These are phyloP conservation scores for Ageneiosus marmoratus DNA, from an alignment of 2,113 vertebrate species.

Conservation along the genomic window DNA sequence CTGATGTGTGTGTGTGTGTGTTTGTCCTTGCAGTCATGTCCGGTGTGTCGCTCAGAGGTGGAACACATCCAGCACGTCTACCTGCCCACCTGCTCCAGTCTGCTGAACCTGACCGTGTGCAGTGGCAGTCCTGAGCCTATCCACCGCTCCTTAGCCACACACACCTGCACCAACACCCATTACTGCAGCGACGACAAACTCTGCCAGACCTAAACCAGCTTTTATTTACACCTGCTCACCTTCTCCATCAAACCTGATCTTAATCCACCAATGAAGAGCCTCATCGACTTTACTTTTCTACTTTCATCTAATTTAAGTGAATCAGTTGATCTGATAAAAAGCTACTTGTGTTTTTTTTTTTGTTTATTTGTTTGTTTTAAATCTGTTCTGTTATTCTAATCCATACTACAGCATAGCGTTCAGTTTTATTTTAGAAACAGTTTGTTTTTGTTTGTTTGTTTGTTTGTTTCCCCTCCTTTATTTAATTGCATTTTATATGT, in stretches of 20 bases:
- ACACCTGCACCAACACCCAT: constrained; percentile 60
- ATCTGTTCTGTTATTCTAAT: constrained; percentile 33
- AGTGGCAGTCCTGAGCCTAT: constrained; percentile 61
- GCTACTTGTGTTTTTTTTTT: constrained; percentile 29
- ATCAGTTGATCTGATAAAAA: constrained; percentile 77
- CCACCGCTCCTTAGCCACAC: constrained; percentile 60
- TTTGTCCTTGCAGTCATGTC: constrained; percentile 77
- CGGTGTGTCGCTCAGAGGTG: constrained; percentile 89
- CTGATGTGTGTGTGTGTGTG: neutral
- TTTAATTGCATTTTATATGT: constrained; percentile 52
- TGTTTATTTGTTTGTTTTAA: too few species aligned
- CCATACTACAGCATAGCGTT: constrained; percentile 48
- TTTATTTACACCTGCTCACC: neutral
- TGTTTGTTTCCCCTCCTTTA: neutral
- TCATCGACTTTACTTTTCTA: constrained; percentile 53
- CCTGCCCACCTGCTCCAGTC: constrained; percentile 93
- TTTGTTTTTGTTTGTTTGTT: constrained; percentile 13
- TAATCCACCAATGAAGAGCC: constrained; percentile 37
- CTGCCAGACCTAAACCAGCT: constrained; percentile 58
- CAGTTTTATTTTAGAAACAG: constrained; percentile 47
- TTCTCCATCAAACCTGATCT: neutral
- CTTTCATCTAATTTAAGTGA: constrained; percentile 64
- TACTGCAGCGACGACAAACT: constrained; percentile 66
- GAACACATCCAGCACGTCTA: constrained; percentile 95
- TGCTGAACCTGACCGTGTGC: constrained; percentile 84